phyloP scores from a whole-genome alignment of 1,140 invertebrate species.

The Bombus breviceps region DNA sequence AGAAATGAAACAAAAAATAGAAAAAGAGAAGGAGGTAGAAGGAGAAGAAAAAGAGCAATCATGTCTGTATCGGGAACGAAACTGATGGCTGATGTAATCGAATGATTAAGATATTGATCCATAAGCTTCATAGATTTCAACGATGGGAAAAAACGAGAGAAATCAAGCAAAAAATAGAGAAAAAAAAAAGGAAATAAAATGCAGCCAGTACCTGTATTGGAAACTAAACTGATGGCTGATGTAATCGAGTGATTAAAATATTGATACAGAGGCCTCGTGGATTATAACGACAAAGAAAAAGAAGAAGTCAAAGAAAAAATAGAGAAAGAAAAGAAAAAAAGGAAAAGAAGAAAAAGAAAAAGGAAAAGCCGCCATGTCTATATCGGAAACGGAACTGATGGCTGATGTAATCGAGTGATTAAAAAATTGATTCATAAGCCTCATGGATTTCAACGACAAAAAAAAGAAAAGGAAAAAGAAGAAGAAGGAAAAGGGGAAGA shows the following conservation, averaged over 20 bases:
- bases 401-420: slow-evolving; percentile 12
- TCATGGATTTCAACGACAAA: neutral
- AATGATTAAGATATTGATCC: slow-evolving; percentile 35
- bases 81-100: neutral
- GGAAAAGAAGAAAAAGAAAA: neutral
- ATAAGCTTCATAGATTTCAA: neutral
- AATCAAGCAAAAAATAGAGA: neutral
- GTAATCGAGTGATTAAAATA: slow-evolving; percentile 32
- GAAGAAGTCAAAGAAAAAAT: neutral
- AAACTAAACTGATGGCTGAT: too few species aligned
- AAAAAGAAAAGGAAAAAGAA: neutral
- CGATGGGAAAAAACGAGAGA: neutral
- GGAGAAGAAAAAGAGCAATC: neutral
- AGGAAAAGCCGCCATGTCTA: too few species aligned
- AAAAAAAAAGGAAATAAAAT: too few species aligned
- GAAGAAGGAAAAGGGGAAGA: neutral
- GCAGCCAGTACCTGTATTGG: too few species aligned
- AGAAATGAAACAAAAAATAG: neutral
- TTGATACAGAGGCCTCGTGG: neutral
- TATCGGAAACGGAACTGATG: too few species aligned
- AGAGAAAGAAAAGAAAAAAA: neutral
- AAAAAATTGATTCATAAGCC: slow-evolving; percentile 21
- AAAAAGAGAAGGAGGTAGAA: neutral
- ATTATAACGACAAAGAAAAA: neutral
- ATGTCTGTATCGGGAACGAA: too few species aligned